phyloP scores from a whole-genome alignment of 2,797 vertebrate species.

The Cryptoblepharus egeriae region DNA sequence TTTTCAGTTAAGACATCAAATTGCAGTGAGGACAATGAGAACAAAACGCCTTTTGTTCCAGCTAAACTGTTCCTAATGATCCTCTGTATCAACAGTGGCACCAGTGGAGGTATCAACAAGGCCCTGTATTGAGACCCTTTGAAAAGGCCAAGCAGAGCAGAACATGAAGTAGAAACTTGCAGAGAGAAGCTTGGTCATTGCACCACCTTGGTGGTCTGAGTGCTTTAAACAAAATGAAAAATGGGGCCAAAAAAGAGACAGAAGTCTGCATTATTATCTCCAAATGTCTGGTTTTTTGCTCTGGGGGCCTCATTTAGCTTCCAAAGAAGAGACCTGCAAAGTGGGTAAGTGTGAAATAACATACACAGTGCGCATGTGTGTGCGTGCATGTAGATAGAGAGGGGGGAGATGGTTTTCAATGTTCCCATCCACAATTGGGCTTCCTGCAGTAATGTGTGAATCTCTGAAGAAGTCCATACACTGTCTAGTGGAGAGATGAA shows the following conservation, averaged over 20 bases:
- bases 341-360: background rate
- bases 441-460: no score
- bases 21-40: constrained; percentile 87
- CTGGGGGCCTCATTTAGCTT: background rate
- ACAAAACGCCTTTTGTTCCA: constrained; percentile 95
- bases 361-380: background rate
- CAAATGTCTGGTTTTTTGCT: constrained; percentile 3
- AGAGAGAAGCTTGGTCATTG: constrained; percentile 62
- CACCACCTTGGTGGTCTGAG: constrained; percentile 77
- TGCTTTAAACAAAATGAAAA: constrained; percentile 44
- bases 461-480: no score
- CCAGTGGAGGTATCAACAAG: constrained; percentile 84
- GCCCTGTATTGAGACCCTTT: constrained; percentile 87
- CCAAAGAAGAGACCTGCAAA: constrained; percentile 14
- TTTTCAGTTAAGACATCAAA: constrained; percentile 81
- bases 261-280: background rate
- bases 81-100: constrained; percentile 88
- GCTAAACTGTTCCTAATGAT: constrained; percentile 91
- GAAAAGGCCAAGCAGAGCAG: constrained; percentile 85
- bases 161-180: constrained; percentile 72
- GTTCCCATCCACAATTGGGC: no score
- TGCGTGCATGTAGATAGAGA: no score
- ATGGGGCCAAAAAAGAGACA: background rate
- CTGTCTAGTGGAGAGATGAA: no score
- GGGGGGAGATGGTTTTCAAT: no score